phyloP scores from a whole-genome alignment of 2,888 invertebrate species.

The Tetramorium bicarinatum region DNA sequence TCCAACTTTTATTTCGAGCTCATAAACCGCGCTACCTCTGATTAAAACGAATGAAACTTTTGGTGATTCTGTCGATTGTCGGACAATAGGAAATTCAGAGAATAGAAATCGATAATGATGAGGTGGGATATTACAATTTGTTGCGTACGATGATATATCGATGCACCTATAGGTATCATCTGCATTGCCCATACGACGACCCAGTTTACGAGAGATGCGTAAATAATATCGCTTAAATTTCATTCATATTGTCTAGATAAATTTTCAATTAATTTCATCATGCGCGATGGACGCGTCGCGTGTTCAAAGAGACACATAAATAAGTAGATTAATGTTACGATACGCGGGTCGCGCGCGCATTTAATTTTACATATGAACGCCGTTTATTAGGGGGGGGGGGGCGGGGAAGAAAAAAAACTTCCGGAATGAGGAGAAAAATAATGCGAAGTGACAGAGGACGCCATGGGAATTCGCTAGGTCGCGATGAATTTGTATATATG shows the following conservation, averaged over 20 bases:
- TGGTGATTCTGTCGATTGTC: neutral
- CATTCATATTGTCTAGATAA: conserved; percentile 42
- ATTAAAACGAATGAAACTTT: neutral
- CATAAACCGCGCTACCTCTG: neutral
- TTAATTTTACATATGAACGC: neutral
- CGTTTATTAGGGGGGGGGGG: neutral
- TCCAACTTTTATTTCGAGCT: neutral
- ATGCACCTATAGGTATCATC: neutral
- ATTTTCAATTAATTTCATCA: conserved; percentile 41
- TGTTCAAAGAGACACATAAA: conserved; percentile 33
- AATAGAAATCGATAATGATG: neutral
- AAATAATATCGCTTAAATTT: conserved; percentile 40
- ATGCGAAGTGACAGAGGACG: too few species aligned
- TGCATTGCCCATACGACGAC: conserved; percentile 6
- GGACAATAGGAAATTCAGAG: neutral
- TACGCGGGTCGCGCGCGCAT: neutral
- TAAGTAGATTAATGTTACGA: conserved; percentile 37
- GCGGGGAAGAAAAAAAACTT: neutral
- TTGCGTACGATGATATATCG: neutral
- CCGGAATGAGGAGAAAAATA: neutral
- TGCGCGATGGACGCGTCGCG: neutral
- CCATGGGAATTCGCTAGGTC: neutral
- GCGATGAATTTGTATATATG: neutral
- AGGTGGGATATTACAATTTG: conserved; percentile 11
- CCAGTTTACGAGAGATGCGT: conserved; percentile 25